Base-by-base conservation (phyloP, 1,140 invertebrate species). In the Nylanderia fulva region DNA sequence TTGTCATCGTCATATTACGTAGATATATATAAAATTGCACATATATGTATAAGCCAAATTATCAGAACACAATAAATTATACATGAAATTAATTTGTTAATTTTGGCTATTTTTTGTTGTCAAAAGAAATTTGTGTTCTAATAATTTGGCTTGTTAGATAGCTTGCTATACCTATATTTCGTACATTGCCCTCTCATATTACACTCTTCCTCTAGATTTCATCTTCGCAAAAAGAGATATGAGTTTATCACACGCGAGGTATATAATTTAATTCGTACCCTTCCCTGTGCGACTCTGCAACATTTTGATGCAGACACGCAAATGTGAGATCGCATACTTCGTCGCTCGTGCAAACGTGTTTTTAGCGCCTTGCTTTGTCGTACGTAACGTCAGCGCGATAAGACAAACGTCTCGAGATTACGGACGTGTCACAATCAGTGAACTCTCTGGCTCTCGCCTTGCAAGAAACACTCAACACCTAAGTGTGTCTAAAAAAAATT, bases 381-480 rank as follows among this genome's bases (percentile, higher is more conserved):
- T n/a, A 36, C 8, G 66, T 82, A 82, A 82, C 27, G 18, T 60
- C 58, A 71, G 52, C 39, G 77, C 52, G 77, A 82, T 82, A 82
- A 82, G 77, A 82, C 77, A 82, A 58, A 82, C n/a, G 77, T 72
- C 66, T 82, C 52, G 66, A 60, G 77, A 82, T 82, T 82, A 82
- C 64, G 64, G 63, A 42, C 64, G 52, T 82, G 36, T 72, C 77
- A 5, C 6, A 48, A 48, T 48, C 45, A 5, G 48, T 45, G 27
- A 71, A 52, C 36, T 39, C n/a, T n/a, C 29, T 33, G 36, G 36
- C 52, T 71, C 64, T 71, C 64, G 76, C 18, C 63, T 69, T 15
- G 77, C 66, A 52, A 82, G 36, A 1, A 79, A 39, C 21, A n/a
- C 72, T 82, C 33, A 82, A 18, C 66, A 72, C 66, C 27, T 72